Evolutionary conservation across 2,888 invertebrate genomes (phyloP), one percentile per base, ranked within the genome.

Genomic region (Pollenia angustigena): DNA sequence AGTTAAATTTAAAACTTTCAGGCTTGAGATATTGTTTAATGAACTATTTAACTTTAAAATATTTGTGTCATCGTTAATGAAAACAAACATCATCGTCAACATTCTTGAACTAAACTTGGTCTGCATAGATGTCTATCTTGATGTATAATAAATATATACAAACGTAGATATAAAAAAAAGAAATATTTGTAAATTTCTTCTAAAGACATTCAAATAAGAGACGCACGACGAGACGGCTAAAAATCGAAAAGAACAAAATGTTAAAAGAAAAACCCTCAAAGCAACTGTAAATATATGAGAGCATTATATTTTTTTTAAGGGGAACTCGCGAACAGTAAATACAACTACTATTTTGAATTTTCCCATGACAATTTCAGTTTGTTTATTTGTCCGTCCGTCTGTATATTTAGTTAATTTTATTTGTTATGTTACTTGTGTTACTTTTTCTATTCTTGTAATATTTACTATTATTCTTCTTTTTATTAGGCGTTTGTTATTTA

Each of bases 341-440:
- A 18, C 12, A 42, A 58, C 9, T 69, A 64, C 64, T 50, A 60
- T 18, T 18, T 32, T 32, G 4, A 76, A 79, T 64, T 80, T 86
- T 86, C 85, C 82, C 85, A 82, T 86, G 79, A 82, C 79, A 82
- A 79, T 75, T 64, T 86, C 42, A 75, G 56, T 75, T 82, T 82
- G 56, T 64, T 68, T 80, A 14, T 60, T 54, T 50, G 18, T 58
- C 32, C 44, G 68, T 58, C 42, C 58, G 52, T 40, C 56, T 46
- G 32, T 46, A 54, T 76, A 12, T 66, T 44, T 48, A 16, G 10
- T 18, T 71, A 16, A 18, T 23, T 46, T 7, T 48, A 44, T n/a
- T 40, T 46, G 60, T 23, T 56, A 48, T 78, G 71, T 54, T 52
- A 52, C 12, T 71, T 46, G 14, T 14, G 48, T 69, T 32, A 23